These are phyloP conservation scores for Vulpes ferrilata DNA, from an alignment of 2,113 vertebrate genomes.

Conservation along the genomic window DNA sequence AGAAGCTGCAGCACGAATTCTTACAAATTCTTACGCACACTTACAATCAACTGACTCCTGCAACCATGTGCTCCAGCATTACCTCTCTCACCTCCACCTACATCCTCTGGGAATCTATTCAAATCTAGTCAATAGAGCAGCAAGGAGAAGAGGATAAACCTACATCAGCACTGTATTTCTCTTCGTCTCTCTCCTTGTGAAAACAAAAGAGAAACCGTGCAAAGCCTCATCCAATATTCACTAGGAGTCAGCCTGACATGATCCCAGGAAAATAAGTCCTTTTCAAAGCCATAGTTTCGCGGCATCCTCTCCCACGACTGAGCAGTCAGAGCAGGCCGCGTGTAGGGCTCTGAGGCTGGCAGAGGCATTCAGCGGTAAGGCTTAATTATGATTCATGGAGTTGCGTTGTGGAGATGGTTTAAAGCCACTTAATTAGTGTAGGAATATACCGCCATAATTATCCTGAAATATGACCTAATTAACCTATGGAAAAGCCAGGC, in stretches of 20 bases:
- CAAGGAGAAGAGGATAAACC: background rate
- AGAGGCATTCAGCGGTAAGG: conserved; percentile 76
- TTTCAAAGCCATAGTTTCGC: background rate
- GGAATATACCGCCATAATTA: conserved; percentile 89
- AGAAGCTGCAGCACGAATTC: background rate
- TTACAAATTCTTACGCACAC: background rate
- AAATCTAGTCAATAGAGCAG: background rate
- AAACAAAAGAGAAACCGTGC: conserved; percentile 72
- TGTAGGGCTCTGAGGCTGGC: conserved; percentile 76
- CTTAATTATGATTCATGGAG: conserved; percentile 89
- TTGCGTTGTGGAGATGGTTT: conserved; percentile 85
- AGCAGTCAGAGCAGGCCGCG: conserved; percentile 48
- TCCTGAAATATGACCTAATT: conserved; percentile 90
- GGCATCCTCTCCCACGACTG: background rate
- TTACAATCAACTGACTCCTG: background rate
- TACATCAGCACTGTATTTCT: background rate
- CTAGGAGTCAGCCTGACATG: conserved; percentile 77
- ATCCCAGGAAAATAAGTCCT: conserved; percentile 58
- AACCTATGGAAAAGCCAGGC: conserved; percentile 87
- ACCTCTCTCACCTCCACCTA: background rate
- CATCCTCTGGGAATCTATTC: background rate
- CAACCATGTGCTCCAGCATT: rapidly evolving
- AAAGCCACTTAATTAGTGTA: conserved; percentile 90
- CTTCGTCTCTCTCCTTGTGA: background rate
- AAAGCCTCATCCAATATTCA: conserved; percentile 84